Conservation (phyloP, 2,888 invertebrate genomes). For the Siphlonurus alternatus region DNA sequence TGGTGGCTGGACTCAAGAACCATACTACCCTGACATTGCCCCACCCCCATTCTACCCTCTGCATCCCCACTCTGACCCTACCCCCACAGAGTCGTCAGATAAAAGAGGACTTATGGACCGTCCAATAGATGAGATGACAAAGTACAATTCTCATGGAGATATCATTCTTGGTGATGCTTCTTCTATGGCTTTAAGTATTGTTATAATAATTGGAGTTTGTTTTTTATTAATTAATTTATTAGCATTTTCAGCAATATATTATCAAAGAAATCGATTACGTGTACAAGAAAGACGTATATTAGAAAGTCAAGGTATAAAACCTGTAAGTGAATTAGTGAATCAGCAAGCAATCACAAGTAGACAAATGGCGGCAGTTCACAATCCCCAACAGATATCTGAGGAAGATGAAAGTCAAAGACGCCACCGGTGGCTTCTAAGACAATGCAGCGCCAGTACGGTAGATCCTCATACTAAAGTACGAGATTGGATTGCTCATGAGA, state of each 20-base stretch:
- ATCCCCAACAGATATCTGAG: background rate
- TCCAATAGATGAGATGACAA: background rate
- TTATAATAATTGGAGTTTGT: constrained; percentile 38
- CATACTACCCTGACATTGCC: background rate
- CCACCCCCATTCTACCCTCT: background rate
- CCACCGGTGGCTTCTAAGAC: constrained; percentile 45
- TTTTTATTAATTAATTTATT: constrained; percentile 57
- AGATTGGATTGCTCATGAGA: constrained; percentile 72
- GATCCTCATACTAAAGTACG: constrained; percentile 67
- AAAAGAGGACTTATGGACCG: background rate
- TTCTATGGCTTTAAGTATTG: constrained; percentile 24
- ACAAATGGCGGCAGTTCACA: background rate
- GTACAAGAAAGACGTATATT: constrained; percentile 32
- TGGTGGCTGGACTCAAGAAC: constrained; percentile 1
- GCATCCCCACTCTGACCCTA: background rate
- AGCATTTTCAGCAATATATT: constrained; percentile 48
- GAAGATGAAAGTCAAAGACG: background rate
- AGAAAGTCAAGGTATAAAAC: background rate
- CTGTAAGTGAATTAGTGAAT: background rate
- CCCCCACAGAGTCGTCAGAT: background rate
- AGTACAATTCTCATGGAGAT: background rate
- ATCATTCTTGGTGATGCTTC: constrained; percentile 32
- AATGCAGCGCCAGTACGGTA: constrained; percentile 62
- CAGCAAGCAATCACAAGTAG: background rate
- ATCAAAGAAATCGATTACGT: constrained; percentile 41